Percentiles rank a stretch among this genome's conserved stretches.
These are phyloP conservation scores for Bolinopsis microptera DNA, from an alignment of 37 sponge, comb jelly and placozoan genomes.

Conservation along the genomic window DNA sequence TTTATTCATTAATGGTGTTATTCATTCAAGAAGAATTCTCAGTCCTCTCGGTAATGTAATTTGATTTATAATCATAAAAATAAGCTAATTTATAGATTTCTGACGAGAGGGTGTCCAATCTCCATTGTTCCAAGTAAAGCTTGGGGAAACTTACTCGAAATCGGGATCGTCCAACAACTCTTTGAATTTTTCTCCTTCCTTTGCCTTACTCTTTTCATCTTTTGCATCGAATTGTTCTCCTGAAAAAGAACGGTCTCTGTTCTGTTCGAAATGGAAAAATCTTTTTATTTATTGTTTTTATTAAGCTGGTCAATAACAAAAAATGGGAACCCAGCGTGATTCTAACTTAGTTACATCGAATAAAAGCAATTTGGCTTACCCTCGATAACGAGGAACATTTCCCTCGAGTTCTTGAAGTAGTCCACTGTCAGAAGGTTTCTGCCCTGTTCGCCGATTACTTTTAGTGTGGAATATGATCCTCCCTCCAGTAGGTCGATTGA, in stretches of 20 bases:
- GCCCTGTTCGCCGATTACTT: neutral
- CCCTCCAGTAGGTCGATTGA: neutral
- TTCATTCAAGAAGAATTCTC: neutral
- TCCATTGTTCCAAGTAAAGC: neutral
- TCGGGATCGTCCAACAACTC: neutral
- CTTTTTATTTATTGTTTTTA: no score
- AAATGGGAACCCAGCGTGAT: no score
- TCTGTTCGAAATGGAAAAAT: no score
- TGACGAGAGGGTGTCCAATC: neutral
- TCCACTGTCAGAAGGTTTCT: neutral
- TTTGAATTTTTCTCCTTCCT: neutral
- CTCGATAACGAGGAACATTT: neutral
- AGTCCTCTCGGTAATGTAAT: neutral
- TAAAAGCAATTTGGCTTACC: neutral
- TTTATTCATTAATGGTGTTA: neutral
- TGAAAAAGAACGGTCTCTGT: no score
- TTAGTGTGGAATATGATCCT: neutral
- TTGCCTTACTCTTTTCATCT: neutral
- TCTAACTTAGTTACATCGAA: no score
- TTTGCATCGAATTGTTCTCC: constrained; percentile 16
- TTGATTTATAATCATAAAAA: neutral
- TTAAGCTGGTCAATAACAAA: no score
- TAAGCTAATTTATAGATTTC: neutral
- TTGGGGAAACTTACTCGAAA: neutral
- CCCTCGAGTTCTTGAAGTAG: neutral